Evolutionary conservation across 2,888 invertebrate genomes (phyloP).

Genomic region (Exephanes ischioxanthus): DNA sequence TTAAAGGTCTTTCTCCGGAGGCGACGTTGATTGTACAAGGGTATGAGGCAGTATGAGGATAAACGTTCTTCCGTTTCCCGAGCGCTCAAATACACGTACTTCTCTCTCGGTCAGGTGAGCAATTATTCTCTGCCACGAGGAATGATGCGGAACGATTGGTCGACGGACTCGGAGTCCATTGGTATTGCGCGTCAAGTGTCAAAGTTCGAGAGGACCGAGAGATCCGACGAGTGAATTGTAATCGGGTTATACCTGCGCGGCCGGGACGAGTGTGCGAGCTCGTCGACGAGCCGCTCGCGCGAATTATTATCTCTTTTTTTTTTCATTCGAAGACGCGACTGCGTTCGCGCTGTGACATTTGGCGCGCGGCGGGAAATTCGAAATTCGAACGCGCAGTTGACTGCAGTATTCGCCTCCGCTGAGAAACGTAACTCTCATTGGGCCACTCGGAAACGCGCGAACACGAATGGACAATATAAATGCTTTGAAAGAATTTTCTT

Average conservation of each 20-base stretch:
- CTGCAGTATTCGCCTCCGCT: not conserved
- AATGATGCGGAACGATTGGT: slow-evolving; percentile 36
- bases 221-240: slow-evolving; percentile 47
- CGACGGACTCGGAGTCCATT: slow-evolving; percentile 45
- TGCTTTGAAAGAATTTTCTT: not conserved
- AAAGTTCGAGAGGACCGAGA: slow-evolving; percentile 51
- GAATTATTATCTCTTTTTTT: not conserved
- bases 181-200: slow-evolving; percentile 46
- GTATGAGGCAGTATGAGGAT: not conserved
- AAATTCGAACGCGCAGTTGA: not conserved
- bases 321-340: slow-evolving; percentile 1
- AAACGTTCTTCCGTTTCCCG: not conserved
- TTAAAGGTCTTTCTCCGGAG: not conserved
- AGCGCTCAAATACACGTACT: not conserved
- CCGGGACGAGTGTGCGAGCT: slow-evolving; percentile 1
- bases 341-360: slow-evolving; percentile 6
- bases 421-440: slow-evolving; percentile 9
- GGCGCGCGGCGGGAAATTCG: slow-evolving; percentile 18
- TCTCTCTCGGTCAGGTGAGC: slow-evolving; percentile 6
- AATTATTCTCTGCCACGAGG: slow-evolving; percentile 36
- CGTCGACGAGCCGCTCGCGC: slow-evolving; percentile 13
- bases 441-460: not conserved
- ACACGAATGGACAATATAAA: not conserved
- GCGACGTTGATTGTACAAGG: not conserved
- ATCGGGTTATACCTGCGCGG: slow-evolving; percentile 33